Conservation (phyloP, 2,113 vertebrate species). For the Pampusana beccarii region DNA sequence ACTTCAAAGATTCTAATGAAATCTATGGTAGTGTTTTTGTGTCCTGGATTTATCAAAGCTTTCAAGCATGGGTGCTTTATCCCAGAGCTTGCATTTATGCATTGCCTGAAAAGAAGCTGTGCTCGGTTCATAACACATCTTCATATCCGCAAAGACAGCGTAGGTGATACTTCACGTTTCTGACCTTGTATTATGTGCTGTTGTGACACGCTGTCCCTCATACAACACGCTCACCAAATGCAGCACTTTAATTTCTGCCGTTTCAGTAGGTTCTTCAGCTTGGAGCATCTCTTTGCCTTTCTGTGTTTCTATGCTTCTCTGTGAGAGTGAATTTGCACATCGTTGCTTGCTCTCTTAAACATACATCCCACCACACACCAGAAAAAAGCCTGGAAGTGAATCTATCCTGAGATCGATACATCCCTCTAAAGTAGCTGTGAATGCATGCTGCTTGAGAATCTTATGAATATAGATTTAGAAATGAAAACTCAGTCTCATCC, state of each 20-base stretch:
- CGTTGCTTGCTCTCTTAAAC: neutral
- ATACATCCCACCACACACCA: neutral
- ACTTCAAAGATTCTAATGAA: neutral
- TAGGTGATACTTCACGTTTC: neutral
- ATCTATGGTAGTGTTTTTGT: neutral
- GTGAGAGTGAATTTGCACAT: neutral
- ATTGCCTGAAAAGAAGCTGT: neutral
- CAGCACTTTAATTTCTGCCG: neutral
- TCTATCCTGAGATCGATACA: neutral
- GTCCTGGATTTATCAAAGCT: neutral
- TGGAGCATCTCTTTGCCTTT: neutral
- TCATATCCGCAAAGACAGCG: neutral
- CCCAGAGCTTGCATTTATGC: neutral
- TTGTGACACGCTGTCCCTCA: neutral
- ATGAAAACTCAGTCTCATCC: neutral
- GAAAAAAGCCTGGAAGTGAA: neutral
- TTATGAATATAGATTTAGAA: neutral
- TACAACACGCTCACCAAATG: rapidly evolving
- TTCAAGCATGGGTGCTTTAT: neutral
- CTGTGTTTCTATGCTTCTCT: neutral
- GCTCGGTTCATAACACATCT: neutral
- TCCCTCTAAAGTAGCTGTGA: neutral
- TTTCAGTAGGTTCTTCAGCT: neutral
- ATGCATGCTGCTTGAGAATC: neutral
- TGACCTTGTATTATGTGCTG: neutral